Evolutionary conservation across 2,888 invertebrate genomes (phyloP), one percentile per base, ranked within the genome.

Genomic region (Acronicta aceris): DNA sequence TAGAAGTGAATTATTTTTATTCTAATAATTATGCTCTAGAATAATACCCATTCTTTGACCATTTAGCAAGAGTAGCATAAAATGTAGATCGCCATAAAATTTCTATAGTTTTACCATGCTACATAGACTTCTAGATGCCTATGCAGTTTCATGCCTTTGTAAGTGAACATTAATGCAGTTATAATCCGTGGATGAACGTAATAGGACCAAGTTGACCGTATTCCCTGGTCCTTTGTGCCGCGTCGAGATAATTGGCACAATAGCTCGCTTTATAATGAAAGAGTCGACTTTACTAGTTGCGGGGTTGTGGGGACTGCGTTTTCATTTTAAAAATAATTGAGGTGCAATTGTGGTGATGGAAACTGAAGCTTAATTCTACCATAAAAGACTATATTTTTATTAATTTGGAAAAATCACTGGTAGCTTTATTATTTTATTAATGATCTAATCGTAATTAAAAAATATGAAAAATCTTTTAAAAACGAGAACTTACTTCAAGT

Each of bases 81-180:
- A 21, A 38, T n/a, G n/a, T 13, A 13, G 13, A 36, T 13, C 13
- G 13, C 5, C 6, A 36, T 13, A 38, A 38, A 38, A 38, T n/a
- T 38, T 6, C 38, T 2, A 38, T 38, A n/a, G n/a, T n/a, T n/a
- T 38, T 38, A n/a, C n/a, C 43, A 6, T 6, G 10, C 17, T 21
- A 12, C 43, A 21, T 21, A 21, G 21, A 47, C 48, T 25, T 52
- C 51, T 58, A 59, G 59, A 71, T 59, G 54, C 45, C 63, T 45
- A 38, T n/a, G n/a, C 50, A 58, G 21, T 16, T 16, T 15, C 30
- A 54, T 50, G 17, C 55, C 65, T 73, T 79, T 77, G 75, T 72
- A 63, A 80, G 71, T 72, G 76, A 84, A 83, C 81, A 78, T 78
- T 78, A 80, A 84, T 69, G 71, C 67, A 75, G 75, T 78, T 73